Conservation (phyloP, 2,797 vertebrate genomes). For the Anas bernieri region DNA sequence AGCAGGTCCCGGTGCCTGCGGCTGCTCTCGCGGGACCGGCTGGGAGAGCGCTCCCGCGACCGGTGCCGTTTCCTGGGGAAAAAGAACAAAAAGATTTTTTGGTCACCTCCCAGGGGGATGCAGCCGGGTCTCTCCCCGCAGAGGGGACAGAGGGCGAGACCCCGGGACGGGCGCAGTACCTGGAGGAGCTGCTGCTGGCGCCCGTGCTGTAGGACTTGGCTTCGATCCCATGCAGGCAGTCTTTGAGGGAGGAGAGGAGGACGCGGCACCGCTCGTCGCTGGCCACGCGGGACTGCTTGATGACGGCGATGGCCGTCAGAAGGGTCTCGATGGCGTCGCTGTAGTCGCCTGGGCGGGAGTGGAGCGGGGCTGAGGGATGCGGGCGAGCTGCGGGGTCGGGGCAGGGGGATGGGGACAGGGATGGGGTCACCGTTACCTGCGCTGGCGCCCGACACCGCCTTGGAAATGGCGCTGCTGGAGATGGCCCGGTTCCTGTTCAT, state of each 20-base stretch:
- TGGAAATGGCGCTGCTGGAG: conserved; percentile 94
- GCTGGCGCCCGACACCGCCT: conserved; percentile 92
- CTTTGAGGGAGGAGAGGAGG: conserved; percentile 93
- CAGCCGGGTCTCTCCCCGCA: no score
- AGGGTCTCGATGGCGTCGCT: conserved; percentile 93
- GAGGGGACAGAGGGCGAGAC: background rate
- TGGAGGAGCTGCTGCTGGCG: conserved; percentile 79
- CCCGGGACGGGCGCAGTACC: conserved; percentile 22
- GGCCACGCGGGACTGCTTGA: conserved; percentile 94
- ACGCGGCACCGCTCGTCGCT: conserved; percentile 91
- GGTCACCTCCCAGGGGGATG: accelerated
- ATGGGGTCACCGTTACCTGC: conserved; percentile 79
- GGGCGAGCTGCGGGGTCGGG: accelerated
- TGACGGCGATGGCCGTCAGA: conserved; percentile 93
- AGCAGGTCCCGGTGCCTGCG: conserved; percentile 84
- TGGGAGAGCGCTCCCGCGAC: conserved; percentile 84
- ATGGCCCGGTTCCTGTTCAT: conserved; percentile 94
- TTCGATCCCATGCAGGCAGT: conserved; percentile 90
- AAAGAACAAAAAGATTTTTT: background rate
- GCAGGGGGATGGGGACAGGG: background rate
- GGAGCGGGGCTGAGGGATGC: background rate
- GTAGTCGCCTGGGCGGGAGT: conserved; percentile 81
- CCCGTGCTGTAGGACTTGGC: conserved; percentile 87
- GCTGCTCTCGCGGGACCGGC: conserved; percentile 85
- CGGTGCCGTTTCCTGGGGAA: conserved; percentile 82